Conservation (phyloP, 2,888 invertebrate genomes). For the Anthrax anthrax region DNA sequence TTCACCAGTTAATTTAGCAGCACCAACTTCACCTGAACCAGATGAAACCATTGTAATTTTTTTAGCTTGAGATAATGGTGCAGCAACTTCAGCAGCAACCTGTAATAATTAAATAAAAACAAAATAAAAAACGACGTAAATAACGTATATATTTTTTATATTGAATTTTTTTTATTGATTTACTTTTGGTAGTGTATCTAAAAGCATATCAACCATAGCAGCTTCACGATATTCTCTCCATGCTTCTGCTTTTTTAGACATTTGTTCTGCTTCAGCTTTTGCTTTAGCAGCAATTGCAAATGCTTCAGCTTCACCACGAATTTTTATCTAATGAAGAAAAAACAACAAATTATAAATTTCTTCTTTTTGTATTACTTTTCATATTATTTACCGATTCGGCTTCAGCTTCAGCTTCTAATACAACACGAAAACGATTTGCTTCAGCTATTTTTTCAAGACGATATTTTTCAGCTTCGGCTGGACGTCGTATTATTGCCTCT, state of each 20-base stretch:
- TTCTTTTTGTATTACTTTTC: neutral
- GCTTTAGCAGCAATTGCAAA: slow-evolving; percentile 90
- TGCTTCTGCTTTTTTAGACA: slow-evolving; percentile 93
- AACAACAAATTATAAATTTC: neutral
- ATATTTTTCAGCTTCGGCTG: slow-evolving; percentile 90
- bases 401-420: slow-evolving; percentile 93
- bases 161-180: neutral
- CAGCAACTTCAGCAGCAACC: slow-evolving; percentile 94
- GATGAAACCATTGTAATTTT: slow-evolving; percentile 95
- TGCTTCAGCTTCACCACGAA: slow-evolving; percentile 82
- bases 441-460: slow-evolving; percentile 87
- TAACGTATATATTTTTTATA: too few species aligned
- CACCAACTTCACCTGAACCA: slow-evolving; percentile 82
- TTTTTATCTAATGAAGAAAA: slow-evolving; percentile 36
- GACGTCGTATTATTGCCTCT: slow-evolving; percentile 83
- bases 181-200: slow-evolving; percentile 91
- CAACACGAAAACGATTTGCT: slow-evolving; percentile 71
- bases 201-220: slow-evolving; percentile 92
- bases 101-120: slow-evolving; percentile 27
- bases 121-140: neutral
- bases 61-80: slow-evolving; percentile 84
- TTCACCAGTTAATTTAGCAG: slow-evolving; percentile 87
- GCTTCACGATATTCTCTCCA: slow-evolving; percentile 93
- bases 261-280: slow-evolving; percentile 91
- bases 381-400: slow-evolving; percentile 56